Conservation (phyloP, 2,797 vertebrate species). For the Chromis chromis region DNA sequence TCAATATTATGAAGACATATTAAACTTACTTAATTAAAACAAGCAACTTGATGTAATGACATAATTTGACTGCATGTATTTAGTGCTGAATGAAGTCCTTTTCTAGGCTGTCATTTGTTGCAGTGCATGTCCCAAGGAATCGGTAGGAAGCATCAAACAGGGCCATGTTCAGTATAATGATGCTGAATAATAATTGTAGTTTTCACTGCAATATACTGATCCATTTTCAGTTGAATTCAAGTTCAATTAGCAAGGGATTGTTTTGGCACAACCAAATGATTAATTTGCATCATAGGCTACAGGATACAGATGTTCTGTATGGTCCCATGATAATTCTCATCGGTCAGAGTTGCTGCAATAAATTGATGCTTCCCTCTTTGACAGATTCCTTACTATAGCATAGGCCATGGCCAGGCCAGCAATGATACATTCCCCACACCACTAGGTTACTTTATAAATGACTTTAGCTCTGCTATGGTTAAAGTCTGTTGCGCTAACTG, state of each 20-base stretch:
- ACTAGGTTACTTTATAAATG: constrained; percentile 11
- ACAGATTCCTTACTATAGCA: constrained; percentile 39
- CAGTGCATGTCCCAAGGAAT: constrained; percentile 47
- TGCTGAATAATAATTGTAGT: background rate
- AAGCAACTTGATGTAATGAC: too few species aligned
- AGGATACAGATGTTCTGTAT: background rate
- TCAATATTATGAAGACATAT: background rate
- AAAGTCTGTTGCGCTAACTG: background rate
- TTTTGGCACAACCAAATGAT: background rate
- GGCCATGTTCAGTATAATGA: constrained; percentile 1
- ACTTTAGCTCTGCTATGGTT: constrained; percentile 7
- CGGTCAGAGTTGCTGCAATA: background rate
- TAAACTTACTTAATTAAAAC: background rate
- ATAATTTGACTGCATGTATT: too few species aligned
- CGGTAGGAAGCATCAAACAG: constrained; percentile 51
- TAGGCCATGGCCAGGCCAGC: constrained; percentile 7
- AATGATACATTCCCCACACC: constrained; percentile 21
- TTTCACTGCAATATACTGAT: background rate
- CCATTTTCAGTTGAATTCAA: too few species aligned
- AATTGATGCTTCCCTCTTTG: constrained; percentile 51
- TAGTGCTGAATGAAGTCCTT: constrained; percentile 22
- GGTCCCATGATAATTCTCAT: background rate
- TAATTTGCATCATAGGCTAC: background rate
- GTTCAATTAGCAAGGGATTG: too few species aligned
- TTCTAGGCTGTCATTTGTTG: constrained; percentile 61